Conservation (phyloP, 2,888 invertebrate genomes). For the Phaedon cochleariae region DNA sequence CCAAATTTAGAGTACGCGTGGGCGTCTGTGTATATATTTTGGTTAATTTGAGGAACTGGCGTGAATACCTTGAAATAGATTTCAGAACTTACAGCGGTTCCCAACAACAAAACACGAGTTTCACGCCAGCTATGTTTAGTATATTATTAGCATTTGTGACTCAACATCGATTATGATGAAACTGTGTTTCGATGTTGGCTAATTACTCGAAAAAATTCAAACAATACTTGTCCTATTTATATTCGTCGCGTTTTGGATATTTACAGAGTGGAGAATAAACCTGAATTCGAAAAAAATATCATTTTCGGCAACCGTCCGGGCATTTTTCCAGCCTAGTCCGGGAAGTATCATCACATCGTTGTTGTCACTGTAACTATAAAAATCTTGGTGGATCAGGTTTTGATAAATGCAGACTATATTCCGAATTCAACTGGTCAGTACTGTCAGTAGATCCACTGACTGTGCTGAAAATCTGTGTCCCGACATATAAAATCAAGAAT, state of each 20-base stretch:
- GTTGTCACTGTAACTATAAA: too few species aligned
- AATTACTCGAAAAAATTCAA: not conserved
- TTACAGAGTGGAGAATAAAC: not conserved
- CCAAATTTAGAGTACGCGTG: constrained; percentile 32
- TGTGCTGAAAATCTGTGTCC: too few species aligned
- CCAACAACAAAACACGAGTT: constrained; percentile 31
- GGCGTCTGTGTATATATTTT: constrained; percentile 41
- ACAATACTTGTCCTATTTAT: not conserved
- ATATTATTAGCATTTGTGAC: not conserved
- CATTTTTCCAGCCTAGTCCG: too few species aligned
- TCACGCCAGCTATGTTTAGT: constrained; percentile 1
- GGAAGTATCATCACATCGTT: too few species aligned
- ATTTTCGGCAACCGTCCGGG: too few species aligned
- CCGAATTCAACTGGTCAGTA: too few species aligned
- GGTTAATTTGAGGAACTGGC: constrained; percentile 46
- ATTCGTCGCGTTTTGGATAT: not conserved
- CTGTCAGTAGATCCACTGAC: too few species aligned
- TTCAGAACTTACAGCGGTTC: constrained; percentile 36
- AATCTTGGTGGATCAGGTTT: too few species aligned
- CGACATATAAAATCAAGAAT: too few species aligned
- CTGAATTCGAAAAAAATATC: too few species aligned
- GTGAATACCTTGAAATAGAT: constrained; percentile 48
- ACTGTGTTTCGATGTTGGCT: not conserved
- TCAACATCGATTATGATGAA: not conserved
- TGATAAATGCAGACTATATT: too few species aligned